Base-by-base conservation (phyloP, 2,113 vertebrate species). In the Anseranas semipalmata region DNA sequence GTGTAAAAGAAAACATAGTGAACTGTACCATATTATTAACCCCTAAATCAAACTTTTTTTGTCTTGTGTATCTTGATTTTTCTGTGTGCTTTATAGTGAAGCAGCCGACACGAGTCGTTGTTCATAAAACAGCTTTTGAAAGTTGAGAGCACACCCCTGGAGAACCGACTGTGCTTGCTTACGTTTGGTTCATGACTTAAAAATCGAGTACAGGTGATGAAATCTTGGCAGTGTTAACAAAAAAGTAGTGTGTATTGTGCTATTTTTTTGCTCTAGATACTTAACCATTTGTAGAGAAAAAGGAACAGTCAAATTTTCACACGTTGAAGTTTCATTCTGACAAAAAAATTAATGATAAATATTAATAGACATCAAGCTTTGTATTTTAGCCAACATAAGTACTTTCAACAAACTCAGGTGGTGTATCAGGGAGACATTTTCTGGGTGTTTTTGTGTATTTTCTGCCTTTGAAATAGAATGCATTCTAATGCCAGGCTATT, bases 131-230 rank as follows among this genome's bases (percentile, higher is more conserved):
- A 99, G 98, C 99, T 99, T 99, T 99, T 99, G 99, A 99, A 99
- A 99, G 99, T 99, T 99, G 99, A 99, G 99, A 99, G 99, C 99
- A 99, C 99, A 99, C 98, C 99, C 99, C 99, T 98, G 99, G 99
- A 99, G 99, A 99, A 98, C 99, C 98, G 99, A 99, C 99, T 99
- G 99, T 99, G 99, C 99, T 99, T 99, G 99, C 99, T 99, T 99
- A 99, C 99, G 99, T 99, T 99, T 99, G 99, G 99, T 99, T 99
- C 99, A 99, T 99, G 99, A 99, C 99, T 99, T 99, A 99, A 99
- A 99, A 99, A 99, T 98, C 99, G 98, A 99, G 99, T 99, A 99
- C 99, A 99, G 99, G 99, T 99, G 99, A 99, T 99, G 98, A 99
- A 98, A 99, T 99, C 99, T 99, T 99, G 99, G 99, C 99, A 99